A percentile compares a stretch with the other conserved stretches of the same genome.
Evolutionary conservation across 2,888 invertebrate species (phyloP).

Genomic region (Ophion slaviceki): DNA sequence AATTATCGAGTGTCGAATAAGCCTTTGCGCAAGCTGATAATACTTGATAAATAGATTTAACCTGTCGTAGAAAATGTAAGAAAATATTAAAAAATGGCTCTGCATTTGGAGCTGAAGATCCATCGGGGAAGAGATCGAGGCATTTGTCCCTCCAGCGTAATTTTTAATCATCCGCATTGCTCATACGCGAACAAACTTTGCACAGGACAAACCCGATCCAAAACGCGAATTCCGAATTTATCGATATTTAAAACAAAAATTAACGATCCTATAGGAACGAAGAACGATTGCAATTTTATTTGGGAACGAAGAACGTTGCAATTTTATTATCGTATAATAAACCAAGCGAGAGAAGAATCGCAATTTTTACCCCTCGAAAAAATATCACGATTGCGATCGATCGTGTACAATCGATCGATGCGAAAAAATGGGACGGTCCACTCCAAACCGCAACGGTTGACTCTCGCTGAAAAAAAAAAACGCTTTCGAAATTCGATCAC

Average conservation of each 20-base stretch:
- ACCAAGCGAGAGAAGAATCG: background rate
- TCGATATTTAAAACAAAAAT: constrained; percentile 31
- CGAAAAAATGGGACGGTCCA: constrained; percentile 6
- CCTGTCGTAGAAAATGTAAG: constrained; percentile 24
- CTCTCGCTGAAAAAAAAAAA: background rate
- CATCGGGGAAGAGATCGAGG: constrained; percentile 41
- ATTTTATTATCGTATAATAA: constrained; percentile 24
- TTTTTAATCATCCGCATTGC: constrained; percentile 74
- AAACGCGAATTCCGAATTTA: constrained; percentile 52
- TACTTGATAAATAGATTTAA: constrained; percentile 43
- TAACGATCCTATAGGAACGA: constrained; percentile 15
- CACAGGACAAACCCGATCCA: constrained; percentile 30
- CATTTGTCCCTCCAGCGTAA: constrained; percentile 73
- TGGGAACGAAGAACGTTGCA: background rate
- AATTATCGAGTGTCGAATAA: constrained; percentile 59
- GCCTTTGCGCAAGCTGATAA: constrained; percentile 57
- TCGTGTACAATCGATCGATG: constrained; percentile 6
- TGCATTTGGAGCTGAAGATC: background rate
- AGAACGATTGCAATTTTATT: background rate
- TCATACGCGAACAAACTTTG: constrained; percentile 66
- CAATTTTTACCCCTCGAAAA: constrained; percentile 17
- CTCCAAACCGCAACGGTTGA: too few species aligned
- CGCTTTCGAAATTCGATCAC: background rate
- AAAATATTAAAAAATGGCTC: constrained; percentile 29
- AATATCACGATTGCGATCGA: constrained; percentile 29